These are phyloP conservation scores for Stratiomys singularior DNA, from an alignment of 2,888 invertebrate genomes.

Conservation along the genomic window DNA sequence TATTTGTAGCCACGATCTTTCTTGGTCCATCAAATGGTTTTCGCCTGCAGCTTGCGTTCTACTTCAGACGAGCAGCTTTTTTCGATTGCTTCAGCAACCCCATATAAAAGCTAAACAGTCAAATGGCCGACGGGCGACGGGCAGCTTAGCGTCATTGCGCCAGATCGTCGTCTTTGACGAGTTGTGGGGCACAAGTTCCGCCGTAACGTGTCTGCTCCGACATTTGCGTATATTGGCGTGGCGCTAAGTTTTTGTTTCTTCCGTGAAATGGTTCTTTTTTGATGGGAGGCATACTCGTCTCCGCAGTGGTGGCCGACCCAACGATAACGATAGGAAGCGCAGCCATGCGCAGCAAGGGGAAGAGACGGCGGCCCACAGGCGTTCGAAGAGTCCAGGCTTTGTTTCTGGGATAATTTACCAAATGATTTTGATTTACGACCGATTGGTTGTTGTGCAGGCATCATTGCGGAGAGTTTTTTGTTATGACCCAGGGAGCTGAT, in stretches of 20 bases:
- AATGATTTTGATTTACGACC: constrained; percentile 26
- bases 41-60: constrained; percentile 11
- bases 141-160: constrained; percentile 25
- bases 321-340: not conserved
- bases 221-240: not conserved
- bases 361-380: not conserved
- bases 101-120: not conserved
- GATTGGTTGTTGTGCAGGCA: not conserved
- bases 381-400: constrained; percentile 1
- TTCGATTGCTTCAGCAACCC: not conserved
- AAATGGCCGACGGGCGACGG: constrained; percentile 5
- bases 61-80: constrained; percentile 31
- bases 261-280: not conserved
- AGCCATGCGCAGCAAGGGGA: not conserved
- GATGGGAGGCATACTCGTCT: not conserved
- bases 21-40: not conserved
- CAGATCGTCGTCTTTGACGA: constrained; percentile 1
- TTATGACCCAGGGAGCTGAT: constrained; percentile 22
- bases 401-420: constrained; percentile 5
- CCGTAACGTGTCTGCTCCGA: not conserved
- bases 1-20: not conserved
- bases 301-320: not conserved
- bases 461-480: constrained; percentile 23
- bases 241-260: not conserved
- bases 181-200: not conserved